Conservation (phyloP, 2,797 vertebrate genomes). For the Diglossa cyanea region DNA sequence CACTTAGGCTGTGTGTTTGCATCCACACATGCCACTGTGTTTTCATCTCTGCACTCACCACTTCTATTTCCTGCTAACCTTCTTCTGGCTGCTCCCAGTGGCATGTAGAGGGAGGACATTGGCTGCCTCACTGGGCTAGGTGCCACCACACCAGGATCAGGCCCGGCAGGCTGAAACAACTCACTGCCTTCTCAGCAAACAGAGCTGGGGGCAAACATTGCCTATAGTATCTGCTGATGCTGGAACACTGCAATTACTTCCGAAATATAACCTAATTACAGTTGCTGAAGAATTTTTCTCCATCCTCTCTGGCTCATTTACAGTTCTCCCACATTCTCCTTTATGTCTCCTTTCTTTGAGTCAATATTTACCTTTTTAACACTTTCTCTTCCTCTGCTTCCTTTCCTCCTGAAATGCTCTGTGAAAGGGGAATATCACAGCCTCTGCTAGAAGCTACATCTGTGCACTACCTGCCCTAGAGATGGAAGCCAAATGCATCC, state of each 20-base stretch:
- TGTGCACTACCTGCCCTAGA: background rate
- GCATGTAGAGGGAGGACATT: background rate
- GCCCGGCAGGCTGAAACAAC: background rate
- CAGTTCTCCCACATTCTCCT: slow-evolving; percentile 49
- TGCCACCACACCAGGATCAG: background rate
- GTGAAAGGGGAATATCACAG: background rate
- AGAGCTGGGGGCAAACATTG: slow-evolving; percentile 18
- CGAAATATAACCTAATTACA: slow-evolving; percentile 62
- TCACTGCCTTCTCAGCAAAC: background rate
- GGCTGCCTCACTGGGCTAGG: background rate
- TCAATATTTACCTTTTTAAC: slow-evolving; percentile 57
- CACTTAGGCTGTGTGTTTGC: background rate
- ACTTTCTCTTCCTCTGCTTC: background rate
- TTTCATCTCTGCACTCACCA: background rate
- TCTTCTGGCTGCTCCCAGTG: background rate
- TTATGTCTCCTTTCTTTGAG: slow-evolving; percentile 1
- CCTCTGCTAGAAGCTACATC: background rate
- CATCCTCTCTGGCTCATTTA: slow-evolving; percentile 54
- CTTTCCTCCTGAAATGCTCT: background rate
- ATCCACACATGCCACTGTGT: background rate
- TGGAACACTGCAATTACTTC: slow-evolving; percentile 37
- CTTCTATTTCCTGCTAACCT: background rate
- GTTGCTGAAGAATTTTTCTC: slow-evolving; percentile 45
- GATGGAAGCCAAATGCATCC: background rate
- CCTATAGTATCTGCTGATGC: slow-evolving; percentile 2